Evolutionary conservation across 2,888 invertebrate genomes (phyloP), one percentile per base, ranked within the genome.

Genomic region (Tethea ocularis): DNA sequence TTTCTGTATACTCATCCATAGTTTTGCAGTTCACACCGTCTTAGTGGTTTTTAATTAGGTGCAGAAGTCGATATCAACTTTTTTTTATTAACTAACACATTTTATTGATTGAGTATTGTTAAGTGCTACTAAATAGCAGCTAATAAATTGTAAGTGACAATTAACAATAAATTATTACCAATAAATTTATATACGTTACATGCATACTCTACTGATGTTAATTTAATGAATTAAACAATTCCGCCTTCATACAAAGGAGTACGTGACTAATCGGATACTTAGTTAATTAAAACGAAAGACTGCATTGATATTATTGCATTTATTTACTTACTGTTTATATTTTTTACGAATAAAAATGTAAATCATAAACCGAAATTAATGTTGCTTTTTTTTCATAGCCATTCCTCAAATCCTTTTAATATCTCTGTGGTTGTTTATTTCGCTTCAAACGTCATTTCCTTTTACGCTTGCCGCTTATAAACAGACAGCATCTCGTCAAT

Each of bases 161-260:
- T 54, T 33, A 24, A 54, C 36, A 33, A 22, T 36, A 36, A 54
- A 33, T 54, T 54, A 54, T 54, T 20, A 11, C 11, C 54, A 20
- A 33, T 54, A 33, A 36, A 54, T 20, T n/a, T 24, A 38, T 38
- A 20, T 46, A 46, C 33, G 54, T 22, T 54, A 33, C 22, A 36
- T 33, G 54, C 36, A 17, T 54, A 36, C 11, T 33, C 59, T 68
- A 66, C 67, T 66, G 57, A 66, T 64, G 63, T 60, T 61, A 38
- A 58, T 59, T 59, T 71, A 70, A 69, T 72, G 63, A 74, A 72
- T 75, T 71, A 75, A 67, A 66, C 69, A 69, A 69, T 66, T 63
- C 20, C 20, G 22, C 54, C 54, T 54, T 33, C 20, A 8, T 33
- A 54, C 33, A 54, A 33, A 17, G 46, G 20, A 46, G 54, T 54